Base-by-base conservation (phyloP, 2,888 invertebrate species). In the Cataglyphis livida region DNA sequence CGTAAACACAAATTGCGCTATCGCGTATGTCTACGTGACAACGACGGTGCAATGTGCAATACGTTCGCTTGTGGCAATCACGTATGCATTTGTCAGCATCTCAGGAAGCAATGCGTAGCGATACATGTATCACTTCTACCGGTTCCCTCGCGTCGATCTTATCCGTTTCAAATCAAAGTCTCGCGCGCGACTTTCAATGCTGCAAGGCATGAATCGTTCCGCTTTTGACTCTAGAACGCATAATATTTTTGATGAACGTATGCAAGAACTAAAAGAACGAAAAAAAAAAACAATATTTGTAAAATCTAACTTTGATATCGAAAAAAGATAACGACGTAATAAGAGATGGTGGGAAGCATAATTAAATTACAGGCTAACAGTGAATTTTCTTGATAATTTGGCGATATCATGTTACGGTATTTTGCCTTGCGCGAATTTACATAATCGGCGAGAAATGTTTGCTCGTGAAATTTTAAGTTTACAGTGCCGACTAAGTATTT, bases 11-110 rank as follows among this genome's bases (percentile, higher is more conserved):
- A 75, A 81, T 64, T 71, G 61, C 44, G 59, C 65, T 64, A 70
- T 83, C 68, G 57, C 41, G 15, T 54, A 66, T 59, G 51, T 61
- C 57, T 64, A 48, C 32, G 66, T 59, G 83, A 76, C 75, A 62
- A 76, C 68, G 75, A 70, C 82, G 54, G 65, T 81, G 82, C 61
- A 44, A 15, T 21, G 65, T 81, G 82, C 61, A 44, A 15, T 21
- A 38, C 65, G 62, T 12, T 41, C n/a, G 44, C 32, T 64, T 62
- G 65, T 38, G 41, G 79, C 73, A 71, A 83, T 81, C 87, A 87
- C 88, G 87, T 89, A 85, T 64, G 85, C 89, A 88, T 90, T 89
- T 88, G 88, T 90, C 90, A 91, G 89, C 90, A 89, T 90, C 89
- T 86, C 64, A 57, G 66, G 71, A 79, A 86, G 81, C 84, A 73